Evolutionary conservation across 2,797 vertebrate genomes (phyloP), one percentile per base, ranked within the genome.

Genomic region (Esox masquinongy): DNA sequence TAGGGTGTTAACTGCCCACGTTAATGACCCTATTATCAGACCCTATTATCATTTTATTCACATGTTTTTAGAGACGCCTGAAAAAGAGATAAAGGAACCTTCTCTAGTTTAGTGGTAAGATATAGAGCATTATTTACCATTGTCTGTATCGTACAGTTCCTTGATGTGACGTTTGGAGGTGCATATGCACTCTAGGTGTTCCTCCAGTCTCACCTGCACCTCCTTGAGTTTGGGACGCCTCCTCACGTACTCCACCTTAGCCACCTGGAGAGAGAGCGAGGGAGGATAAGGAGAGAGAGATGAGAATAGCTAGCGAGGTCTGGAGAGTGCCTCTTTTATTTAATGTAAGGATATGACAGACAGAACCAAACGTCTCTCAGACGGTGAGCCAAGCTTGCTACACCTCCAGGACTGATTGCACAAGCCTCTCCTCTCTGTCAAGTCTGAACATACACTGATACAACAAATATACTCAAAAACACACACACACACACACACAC

Each of bases 171-270:
- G 93, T 90, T 92, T 93, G 80, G 93, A 93, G 75, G 92, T 89
- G 88, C 97, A 99, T 68, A 92, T 89, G 80, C 97, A 99, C 87
- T 98, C 97, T 91, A 98, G 92, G 89, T 99, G 97, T 86, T 99
- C 97, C 93, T 99, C 97, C 93, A 99, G 93, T 90, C 88, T 94
- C 92, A 99, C 96, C 92, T 96, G 95, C 86, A 99, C 97, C 93
- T 99, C 97, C 92, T 95, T 95, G 90, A 99, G 94, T 93, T 96
- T 97, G 68, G 97, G 96, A 83, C 95, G 96, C 90, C 96, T 94
- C 82, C 97, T 95, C 88, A 98, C 89, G 1, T 98, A 99, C 90
- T 98, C 97, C 85, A 99, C 96, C 93, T 99, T 99, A 67, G 97
- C 97, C 92, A 99, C 97, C 97, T 99, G 51, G 31, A 68, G 68